Conservation (phyloP, 2,113 vertebrate species). For the Nibea albiflora region DNA sequence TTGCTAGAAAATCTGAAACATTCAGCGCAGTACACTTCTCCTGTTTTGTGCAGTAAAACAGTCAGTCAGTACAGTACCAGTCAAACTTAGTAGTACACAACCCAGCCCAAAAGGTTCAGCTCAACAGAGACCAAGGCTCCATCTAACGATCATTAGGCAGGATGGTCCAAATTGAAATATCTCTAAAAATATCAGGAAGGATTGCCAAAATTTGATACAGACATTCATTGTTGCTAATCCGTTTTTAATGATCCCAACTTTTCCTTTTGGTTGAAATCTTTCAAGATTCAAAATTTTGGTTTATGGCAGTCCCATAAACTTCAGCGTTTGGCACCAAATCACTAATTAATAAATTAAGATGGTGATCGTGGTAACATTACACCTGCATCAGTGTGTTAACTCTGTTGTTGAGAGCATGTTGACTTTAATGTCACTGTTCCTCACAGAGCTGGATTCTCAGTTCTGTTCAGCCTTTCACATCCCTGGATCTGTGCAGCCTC, state of each 20-base stretch:
- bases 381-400: neutral
- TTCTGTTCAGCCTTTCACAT: neutral
- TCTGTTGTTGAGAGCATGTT: neutral
- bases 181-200: neutral
- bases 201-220: neutral
- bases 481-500: neutral
- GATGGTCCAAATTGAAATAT: neutral
- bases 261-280: neutral
- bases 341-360: neutral
- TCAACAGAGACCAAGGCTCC: neutral
- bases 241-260: neutral
- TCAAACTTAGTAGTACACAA: neutral
- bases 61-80: neutral
- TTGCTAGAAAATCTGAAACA: neutral
- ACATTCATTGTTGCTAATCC: neutral
- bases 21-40: neutral
- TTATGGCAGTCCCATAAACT: no score
- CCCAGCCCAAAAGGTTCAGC: neutral
- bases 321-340: neutral
- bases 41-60: conserved; percentile 5
- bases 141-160: neutral
- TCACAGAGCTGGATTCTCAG: neutral
- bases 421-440: neutral
- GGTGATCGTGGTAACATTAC: neutral
- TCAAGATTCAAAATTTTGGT: neutral